Evolutionary conservation across 2,888 invertebrate genomes (phyloP).

Genomic region (Norana najaformis): DNA sequence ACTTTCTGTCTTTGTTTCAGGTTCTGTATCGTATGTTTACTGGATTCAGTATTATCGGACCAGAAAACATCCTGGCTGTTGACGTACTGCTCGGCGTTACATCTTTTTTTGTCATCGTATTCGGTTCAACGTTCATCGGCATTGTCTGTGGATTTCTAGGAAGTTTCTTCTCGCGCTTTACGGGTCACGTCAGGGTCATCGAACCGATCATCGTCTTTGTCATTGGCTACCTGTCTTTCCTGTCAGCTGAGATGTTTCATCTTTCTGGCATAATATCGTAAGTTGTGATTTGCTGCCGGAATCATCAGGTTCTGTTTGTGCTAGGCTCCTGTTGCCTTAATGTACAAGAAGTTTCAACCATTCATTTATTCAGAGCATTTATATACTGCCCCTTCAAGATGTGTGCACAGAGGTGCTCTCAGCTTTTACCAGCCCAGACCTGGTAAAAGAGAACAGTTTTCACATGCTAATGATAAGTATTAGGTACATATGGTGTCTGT

Average conservation of each 20-base stretch:
- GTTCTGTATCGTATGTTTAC: conserved; percentile 46
- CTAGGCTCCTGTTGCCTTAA: too few relatives aligned
- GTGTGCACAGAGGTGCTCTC: too few relatives aligned
- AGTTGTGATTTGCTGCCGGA: conserved; percentile 65
- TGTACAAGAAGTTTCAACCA: too few relatives aligned
- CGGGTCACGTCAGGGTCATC: conserved; percentile 91
- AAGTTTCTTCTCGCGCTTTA: conserved; percentile 90
- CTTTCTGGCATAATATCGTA: conserved; percentile 97
- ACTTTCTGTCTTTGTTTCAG: conserved; percentile 37
- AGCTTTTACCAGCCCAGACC: too few relatives aligned
- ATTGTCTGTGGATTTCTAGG: conserved; percentile 91
- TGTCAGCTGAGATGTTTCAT: conserved; percentile 96
- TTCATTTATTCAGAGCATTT: too few relatives aligned
- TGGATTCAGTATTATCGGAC: conserved; percentile 41
- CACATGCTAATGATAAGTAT: too few relatives aligned
- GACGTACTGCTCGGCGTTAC: conserved; percentile 83
- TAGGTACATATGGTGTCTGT: too few relatives aligned
- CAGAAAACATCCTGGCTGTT: conserved; percentile 63
- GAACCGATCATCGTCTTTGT: conserved; percentile 98
- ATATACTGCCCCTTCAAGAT: too few relatives aligned
- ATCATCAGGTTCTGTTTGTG: too few relatives aligned
- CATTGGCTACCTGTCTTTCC: conserved; percentile 94
- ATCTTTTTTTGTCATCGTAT: conserved; percentile 87
- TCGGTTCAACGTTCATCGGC: conserved; percentile 90
- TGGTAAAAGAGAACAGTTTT: too few relatives aligned